Conservation (phyloP, 2,797 vertebrate species). For the Bovichtus variegatus region DNA sequence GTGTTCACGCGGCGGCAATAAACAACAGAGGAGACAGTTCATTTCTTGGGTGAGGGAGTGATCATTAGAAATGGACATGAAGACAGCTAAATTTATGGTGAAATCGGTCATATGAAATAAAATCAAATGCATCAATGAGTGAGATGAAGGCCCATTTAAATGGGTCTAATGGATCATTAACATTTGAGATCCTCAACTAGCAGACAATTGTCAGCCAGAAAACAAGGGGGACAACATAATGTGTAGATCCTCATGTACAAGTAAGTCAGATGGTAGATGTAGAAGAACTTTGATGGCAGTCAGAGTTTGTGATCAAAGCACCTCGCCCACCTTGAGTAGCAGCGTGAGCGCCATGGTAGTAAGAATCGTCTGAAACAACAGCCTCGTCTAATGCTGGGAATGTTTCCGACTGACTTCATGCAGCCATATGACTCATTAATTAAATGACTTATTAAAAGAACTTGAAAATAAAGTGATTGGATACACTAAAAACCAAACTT, state of each 20-base stretch:
- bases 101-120: slow-evolving; percentile 5
- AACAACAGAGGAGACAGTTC: slow-evolving; percentile 50
- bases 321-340: slow-evolving; percentile 12
- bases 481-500: slow-evolving; percentile 30
- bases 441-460: slow-evolving; percentile 35
- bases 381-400: slow-evolving; percentile 11
- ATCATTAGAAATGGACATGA: slow-evolving; percentile 48
- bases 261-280: slow-evolving; percentile 1
- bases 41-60: slow-evolving; percentile 37
- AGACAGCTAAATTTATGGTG: slow-evolving; percentile 37
- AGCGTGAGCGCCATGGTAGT: slow-evolving; percentile 1
- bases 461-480: slow-evolving; percentile 19
- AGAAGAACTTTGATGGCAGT: slow-evolving; percentile 14
- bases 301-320: slow-evolving; percentile 48
- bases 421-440: slow-evolving; percentile 30
- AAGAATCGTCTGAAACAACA: slow-evolving; percentile 33
- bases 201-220: slow-evolving; percentile 6
- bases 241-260: slow-evolving; percentile 2
- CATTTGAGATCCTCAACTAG: slow-evolving; percentile 12
- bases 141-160: slow-evolving; percentile 27
- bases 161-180: background rate
- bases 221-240: background rate
- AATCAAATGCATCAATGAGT: slow-evolving; percentile 38
- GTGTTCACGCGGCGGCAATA: slow-evolving; percentile 45
- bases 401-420: slow-evolving; percentile 18